These are phyloP conservation scores for Leucophenga maculata DNA, from an alignment of 2,888 invertebrate species.

Conservation along the genomic window DNA sequence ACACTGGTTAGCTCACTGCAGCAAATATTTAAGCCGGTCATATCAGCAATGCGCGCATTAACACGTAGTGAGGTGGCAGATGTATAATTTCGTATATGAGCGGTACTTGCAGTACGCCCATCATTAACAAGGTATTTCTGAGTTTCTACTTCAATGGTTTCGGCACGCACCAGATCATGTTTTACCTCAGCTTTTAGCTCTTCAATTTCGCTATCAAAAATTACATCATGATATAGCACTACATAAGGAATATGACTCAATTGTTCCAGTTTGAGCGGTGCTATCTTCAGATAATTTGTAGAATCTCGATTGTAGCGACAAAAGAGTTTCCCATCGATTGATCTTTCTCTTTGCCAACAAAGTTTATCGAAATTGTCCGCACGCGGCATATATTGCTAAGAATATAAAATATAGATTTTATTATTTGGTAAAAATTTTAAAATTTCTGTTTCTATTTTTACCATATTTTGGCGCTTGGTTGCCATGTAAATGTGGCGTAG, in stretches of 20 bases:
- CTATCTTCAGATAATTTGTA: constrained; percentile 81
- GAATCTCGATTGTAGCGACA: constrained; percentile 80
- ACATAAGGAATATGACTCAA: constrained; percentile 73
- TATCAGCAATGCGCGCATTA: constrained; percentile 73
- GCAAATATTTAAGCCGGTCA: constrained; percentile 75
- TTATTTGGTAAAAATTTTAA: too few relatives aligned
- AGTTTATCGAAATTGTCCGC: too few relatives aligned
- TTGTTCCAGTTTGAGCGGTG: constrained; percentile 82
- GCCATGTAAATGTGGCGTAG: too few relatives aligned
- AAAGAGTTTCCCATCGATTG: constrained; percentile 69
- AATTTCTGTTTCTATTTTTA: too few relatives aligned
- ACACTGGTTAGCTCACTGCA: constrained; percentile 77
- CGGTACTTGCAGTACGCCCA: constrained; percentile 43
- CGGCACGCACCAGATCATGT: constrained; percentile 73
- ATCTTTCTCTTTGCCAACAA: too few relatives aligned
- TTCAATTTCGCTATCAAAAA: constrained; percentile 75
- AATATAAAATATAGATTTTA: too few relatives aligned
- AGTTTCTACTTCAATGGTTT: constrained; percentile 86
- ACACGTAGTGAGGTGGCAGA: constrained; percentile 70
- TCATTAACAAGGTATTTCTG: constrained; percentile 15
- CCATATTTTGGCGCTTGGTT: too few relatives aligned
- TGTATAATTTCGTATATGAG: constrained; percentile 25
- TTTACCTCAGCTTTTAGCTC: constrained; percentile 73
- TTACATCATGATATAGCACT: constrained; percentile 74
- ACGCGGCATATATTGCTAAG: too few relatives aligned